Base-by-base conservation (phyloP, 2,888 invertebrate species). In the Nipponacmea schrenckii region DNA sequence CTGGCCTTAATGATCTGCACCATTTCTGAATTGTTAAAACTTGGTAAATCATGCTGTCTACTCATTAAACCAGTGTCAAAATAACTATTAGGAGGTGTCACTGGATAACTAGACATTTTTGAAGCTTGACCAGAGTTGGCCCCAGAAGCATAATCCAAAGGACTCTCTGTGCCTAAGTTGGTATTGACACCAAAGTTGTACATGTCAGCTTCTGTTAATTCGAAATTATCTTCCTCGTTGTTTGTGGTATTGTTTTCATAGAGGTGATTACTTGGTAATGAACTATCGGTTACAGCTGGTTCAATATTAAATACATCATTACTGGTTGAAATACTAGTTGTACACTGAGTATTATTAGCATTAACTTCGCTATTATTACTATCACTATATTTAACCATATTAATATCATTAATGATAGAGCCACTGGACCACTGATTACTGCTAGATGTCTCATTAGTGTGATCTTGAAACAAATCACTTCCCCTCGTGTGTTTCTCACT, bases 11-110 rank as follows among this genome's bases (percentile, higher is more conserved):
- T 89, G 72, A 86, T 87, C 71, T 88, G 84, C 67, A 90, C 86
- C 89, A 90, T 89, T 75, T 90, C 90, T 2, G 89, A 85, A 67
- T 84, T 89, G 79, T 89, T 89, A 79, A 90, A 90, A 71, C 89
- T 89, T 10, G 90, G 90, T 14, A 90, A 82, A 48, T 80, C 73
- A 10, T 75, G 73, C 62, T 79, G 71, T 50, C 27, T 67, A 64
- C 50, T 72, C 72, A 67, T 78, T 10, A 68, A 68, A 10, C 64
- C 71, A 15, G 15, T 10, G 3, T 88, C 88, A 39, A 83, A 85
- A 67, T 82, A 84, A 68, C 86, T 87, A 77, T 89, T 89, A 70
- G 87, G 89, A 5, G 89, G 89, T 12, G 88, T 89, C 71, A 84
- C 86, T 0, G 82, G 81, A 50, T 80, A 81, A 65, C 82, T 79